A percentile compares a stretch with the other conserved stretches of the same genome.
Conservation (phyloP, 2,113 vertebrate species). For the Parotia lawesii region DNA sequence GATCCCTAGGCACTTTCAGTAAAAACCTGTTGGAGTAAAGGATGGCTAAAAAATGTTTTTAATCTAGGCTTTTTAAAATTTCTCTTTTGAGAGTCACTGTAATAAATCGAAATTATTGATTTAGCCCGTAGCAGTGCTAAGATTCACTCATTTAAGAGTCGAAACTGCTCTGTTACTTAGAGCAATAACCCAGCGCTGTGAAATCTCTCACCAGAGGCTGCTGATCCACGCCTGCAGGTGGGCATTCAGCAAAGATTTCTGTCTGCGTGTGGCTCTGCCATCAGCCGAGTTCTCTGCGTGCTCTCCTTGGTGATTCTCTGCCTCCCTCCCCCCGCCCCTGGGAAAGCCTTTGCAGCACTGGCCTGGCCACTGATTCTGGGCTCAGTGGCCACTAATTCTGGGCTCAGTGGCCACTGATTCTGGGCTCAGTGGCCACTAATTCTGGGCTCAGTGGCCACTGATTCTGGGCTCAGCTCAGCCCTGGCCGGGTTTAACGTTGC, state of each 20-base stretch:
- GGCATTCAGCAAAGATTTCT: neutral
- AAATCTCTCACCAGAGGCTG: constrained; percentile 34
- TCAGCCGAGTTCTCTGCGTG: neutral
- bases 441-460: neutral
- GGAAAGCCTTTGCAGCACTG: neutral
- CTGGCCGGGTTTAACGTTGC: neutral
- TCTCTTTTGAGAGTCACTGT: constrained; percentile 49
- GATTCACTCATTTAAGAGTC: neutral
- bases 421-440: neutral
- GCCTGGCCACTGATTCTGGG: neutral
- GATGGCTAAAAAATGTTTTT: constrained; percentile 50
- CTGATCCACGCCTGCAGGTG: neutral
- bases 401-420: too few species aligned
- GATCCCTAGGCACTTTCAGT: constrained; percentile 9
- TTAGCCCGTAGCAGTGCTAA: neutral
- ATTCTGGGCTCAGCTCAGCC: neutral
- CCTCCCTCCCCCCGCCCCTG: neutral
- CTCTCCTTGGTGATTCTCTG: neutral
- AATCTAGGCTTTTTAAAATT: constrained; percentile 50
- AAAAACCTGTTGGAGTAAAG: constrained; percentile 54
- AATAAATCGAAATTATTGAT: constrained; percentile 62
- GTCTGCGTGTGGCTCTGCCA: neutral
- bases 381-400: neutral
- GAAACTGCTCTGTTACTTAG: constrained; percentile 10
- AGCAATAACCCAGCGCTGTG: neutral